These are phyloP conservation scores for Trisateles emortualis DNA, from an alignment of 2,888 invertebrate genomes.

Conservation along the genomic window DNA sequence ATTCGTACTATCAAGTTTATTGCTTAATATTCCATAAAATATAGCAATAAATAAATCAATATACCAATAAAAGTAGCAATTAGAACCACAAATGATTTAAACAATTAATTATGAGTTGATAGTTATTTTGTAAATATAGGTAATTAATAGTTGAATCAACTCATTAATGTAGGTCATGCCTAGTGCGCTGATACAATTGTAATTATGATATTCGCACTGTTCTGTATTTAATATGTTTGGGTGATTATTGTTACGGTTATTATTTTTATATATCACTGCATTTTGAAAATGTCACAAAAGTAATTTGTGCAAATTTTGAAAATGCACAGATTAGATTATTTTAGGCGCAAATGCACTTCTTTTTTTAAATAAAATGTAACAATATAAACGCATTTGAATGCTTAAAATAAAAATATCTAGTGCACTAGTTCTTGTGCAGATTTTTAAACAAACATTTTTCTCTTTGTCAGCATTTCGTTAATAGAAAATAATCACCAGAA, in stretches of 20 bases:
- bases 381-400: no score
- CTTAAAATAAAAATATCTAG: neutral
- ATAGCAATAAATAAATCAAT: slow-evolving; percentile 23
- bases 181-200: slow-evolving; percentile 32
- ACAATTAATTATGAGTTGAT: slow-evolving; percentile 21
- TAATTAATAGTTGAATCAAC: slow-evolving; percentile 34
- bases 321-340: neutral
- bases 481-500: neutral
- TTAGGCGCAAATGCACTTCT: neutral
- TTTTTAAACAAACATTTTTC: neutral
- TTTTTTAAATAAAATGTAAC: neutral
- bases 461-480: no score
- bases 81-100: slow-evolving; percentile 21
- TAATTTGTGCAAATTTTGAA: neutral
- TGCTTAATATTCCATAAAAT: slow-evolving; percentile 15
- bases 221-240: slow-evolving; percentile 23
- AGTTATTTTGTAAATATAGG: slow-evolving; percentile 9
- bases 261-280: slow-evolving; percentile 1
- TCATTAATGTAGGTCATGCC: slow-evolving; percentile 40
- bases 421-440: neutral
- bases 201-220: slow-evolving; percentile 33
- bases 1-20: slow-evolving; percentile 14
- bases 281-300: neutral
- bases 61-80: slow-evolving; percentile 13
- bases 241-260: slow-evolving; percentile 25